Base-by-base conservation (phyloP, 2,888 invertebrate species). In the Acronicta leporina region DNA sequence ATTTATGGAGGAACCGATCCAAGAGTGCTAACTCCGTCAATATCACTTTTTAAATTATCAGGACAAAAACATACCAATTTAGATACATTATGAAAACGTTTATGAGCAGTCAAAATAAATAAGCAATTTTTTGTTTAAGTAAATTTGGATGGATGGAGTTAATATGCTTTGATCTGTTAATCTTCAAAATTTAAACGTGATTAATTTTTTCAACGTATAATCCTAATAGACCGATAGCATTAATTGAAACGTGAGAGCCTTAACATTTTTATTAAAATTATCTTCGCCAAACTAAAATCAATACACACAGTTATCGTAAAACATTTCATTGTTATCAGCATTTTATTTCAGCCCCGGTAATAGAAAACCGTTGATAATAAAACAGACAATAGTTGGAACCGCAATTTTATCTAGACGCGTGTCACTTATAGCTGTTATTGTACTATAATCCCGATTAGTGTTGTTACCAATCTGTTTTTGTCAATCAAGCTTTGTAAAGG, bases 251-350 rank as follows among this genome's bases (percentile, higher is more conserved):
- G 41, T 43, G 16, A 41, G 15, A 14, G 11, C 5, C 43, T 41
- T 41, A 63, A 13, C 9, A 53, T 50, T 68, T 51, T 55, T 35
- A 52, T 45, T 11, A 44, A 57, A 58, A 53, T 58, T 50, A 48
- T 51, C 40, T 57, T 6, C 10, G 56, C 30, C 52, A 25, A 8
- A 49, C 27, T 27, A 56, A 58, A 68, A 66, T 67, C 70, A 75
- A 70, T 60, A 70, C 61, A 49, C 6, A 14, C 44, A 38, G 44
- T 15, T 58, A 60, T 64, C 63, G 38, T 41, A 60, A 58, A 66
- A 70, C 63, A 73, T 65, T 65, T 61, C 58, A 58, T 16, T 63
- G 46, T 73, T 77, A 77, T 75, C 77, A 57, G 42, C 41, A 42
- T 61, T 58, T 48, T 49, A 68, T 67, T 70, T 53, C 13, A 46